phyloP scores from a whole-genome alignment of 2,113 vertebrate species.

The Donacobius atricapilla region DNA sequence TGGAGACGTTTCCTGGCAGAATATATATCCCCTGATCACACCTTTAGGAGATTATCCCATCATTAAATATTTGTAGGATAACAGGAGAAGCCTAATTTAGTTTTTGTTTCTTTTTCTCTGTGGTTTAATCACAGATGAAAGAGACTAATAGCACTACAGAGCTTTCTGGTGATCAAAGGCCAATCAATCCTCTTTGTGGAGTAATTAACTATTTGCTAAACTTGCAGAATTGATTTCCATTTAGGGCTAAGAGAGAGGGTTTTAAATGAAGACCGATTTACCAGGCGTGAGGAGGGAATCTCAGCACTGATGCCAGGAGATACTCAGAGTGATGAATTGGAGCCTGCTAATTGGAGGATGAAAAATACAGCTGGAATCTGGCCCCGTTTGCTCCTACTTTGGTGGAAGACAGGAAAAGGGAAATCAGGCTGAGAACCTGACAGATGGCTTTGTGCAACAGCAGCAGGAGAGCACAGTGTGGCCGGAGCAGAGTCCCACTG shows the following conservation, averaged over 20 bases:
- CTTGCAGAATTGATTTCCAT: slow-evolving; percentile 91
- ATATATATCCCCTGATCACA: slow-evolving; percentile 72
- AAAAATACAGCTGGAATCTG: slow-evolving; percentile 76
- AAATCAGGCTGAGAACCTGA: slow-evolving; percentile 34
- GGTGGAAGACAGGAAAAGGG: slow-evolving; percentile 58
- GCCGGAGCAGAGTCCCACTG: not conserved
- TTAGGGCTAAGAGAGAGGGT: slow-evolving; percentile 86
- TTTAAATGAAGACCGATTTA: slow-evolving; percentile 88
- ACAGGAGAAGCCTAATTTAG: slow-evolving; percentile 85
- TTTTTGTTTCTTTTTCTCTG: slow-evolving; percentile 87
- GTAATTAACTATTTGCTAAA: slow-evolving; percentile 95
- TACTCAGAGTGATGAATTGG: slow-evolving; percentile 81
- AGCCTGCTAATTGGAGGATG: slow-evolving; percentile 79
- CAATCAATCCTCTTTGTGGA: slow-evolving; percentile 88
- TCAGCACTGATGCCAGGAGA: slow-evolving; percentile 79
- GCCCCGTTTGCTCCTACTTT: slow-evolving; percentile 66
- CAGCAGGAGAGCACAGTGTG: not conserved
- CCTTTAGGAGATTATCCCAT: slow-evolving; percentile 82
- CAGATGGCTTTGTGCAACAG: slow-evolving; percentile 38
- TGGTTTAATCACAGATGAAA: slow-evolving; percentile 88
- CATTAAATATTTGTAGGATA: slow-evolving; percentile 87
- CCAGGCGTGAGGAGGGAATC: slow-evolving; percentile 77
- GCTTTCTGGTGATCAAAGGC: slow-evolving; percentile 81
- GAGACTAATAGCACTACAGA: slow-evolving; percentile 84
- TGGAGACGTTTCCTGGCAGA: slow-evolving; percentile 65